Evolutionary conservation across 2,888 invertebrate species (phyloP).

Genomic region (Apotomis betuletana): DNA sequence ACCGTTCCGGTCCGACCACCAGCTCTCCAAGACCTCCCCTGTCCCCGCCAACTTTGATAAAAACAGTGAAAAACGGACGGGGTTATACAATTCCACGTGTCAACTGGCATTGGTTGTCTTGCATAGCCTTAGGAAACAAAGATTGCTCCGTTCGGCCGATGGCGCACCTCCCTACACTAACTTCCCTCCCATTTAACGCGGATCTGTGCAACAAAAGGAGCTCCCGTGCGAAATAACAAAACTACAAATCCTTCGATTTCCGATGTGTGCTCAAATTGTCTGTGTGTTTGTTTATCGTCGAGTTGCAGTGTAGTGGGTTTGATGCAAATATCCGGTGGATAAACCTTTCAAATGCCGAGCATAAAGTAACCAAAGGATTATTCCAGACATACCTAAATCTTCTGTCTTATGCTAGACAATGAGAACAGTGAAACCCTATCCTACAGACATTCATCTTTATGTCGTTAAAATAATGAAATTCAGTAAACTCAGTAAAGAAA

Average conservation of each 20-base stretch:
- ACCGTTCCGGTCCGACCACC: constrained; percentile 64
- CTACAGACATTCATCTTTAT: neutral
- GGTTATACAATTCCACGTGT: constrained; percentile 59
- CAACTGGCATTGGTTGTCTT: constrained; percentile 64
- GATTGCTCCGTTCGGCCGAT: constrained; percentile 79
- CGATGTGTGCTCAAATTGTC: constrained; percentile 52
- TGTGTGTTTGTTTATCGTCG: constrained; percentile 36
- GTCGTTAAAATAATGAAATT: too few species aligned
- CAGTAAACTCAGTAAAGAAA: neutral
- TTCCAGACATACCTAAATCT: neutral
- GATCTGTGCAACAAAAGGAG: constrained; percentile 80
- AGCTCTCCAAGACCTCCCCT: constrained; percentile 57
- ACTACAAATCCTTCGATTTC: constrained; percentile 72
- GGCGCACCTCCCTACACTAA: constrained; percentile 77
- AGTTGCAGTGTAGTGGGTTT: neutral
- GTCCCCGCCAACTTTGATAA: constrained; percentile 45
- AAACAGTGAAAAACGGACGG: constrained; percentile 44
- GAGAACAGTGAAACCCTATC: neutral
- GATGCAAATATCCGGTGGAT: constrained; percentile 12
- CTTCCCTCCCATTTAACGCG: constrained; percentile 83
- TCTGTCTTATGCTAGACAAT: neutral
- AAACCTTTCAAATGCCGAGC: neutral
- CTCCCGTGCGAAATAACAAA: constrained; percentile 81
- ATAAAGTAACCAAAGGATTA: neutral
- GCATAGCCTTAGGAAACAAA: constrained; percentile 79